A percentile compares a stretch with the other conserved stretches of the same genome.
phyloP scores from a whole-genome alignment of 2,888 invertebrate species.

The Morpho helenor region DNA sequence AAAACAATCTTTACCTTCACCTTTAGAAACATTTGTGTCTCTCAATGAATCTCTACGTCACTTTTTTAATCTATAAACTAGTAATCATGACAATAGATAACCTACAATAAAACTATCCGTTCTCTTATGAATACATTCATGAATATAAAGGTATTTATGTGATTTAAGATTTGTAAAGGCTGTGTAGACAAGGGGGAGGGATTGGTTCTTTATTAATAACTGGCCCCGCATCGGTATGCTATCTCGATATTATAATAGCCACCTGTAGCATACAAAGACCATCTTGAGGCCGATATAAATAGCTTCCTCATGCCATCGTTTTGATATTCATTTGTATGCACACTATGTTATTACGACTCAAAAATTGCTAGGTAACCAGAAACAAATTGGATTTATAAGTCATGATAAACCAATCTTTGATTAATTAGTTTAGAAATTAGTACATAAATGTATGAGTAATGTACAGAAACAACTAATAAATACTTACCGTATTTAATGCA shows the following conservation, averaged over 20 bases:
- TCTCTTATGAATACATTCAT: neutral
- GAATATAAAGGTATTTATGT: conserved; percentile 49
- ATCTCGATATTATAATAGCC: conserved; percentile 62
- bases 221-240: conserved; percentile 48
- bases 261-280: conserved; percentile 47
- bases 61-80: too few species aligned
- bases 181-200: conserved; percentile 56
- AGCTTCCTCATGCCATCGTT: conserved; percentile 36
- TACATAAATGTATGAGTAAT: too few species aligned
- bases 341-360: conserved; percentile 21
- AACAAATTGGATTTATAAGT: conserved; percentile 2
- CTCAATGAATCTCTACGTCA: too few species aligned
- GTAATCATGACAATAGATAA: neutral
- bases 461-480: too few species aligned
- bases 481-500: too few species aligned
- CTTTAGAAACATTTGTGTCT: too few species aligned
- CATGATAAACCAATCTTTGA: too few species aligned
- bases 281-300: conserved; percentile 44
- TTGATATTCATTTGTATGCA: conserved; percentile 22
- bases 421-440: too few species aligned
- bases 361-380: conserved; percentile 16
- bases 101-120: neutral
- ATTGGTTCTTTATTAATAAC: conserved; percentile 66
- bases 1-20: too few species aligned
- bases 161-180: conserved; percentile 58